Evolutionary conservation across 2,113 vertebrate genomes (phyloP), one percentile per base, ranked within the genome.

Genomic region (Campylomormyrus tamandua): DNA sequence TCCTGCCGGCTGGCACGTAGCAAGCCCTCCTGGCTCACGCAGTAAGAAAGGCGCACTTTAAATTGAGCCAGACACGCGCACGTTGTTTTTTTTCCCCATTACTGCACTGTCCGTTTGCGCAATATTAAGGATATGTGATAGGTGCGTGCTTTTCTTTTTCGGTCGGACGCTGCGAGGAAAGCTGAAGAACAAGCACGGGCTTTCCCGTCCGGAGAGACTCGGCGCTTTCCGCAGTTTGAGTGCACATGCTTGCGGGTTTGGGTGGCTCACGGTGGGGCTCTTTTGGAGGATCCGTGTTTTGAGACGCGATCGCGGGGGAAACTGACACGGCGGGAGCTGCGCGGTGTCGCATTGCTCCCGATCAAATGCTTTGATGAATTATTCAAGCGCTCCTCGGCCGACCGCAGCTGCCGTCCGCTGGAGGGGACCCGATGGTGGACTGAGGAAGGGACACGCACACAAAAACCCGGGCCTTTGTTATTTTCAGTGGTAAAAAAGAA

Each of bases 341-440:
- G 92, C 83, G 83, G 83, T 84, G 87, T 88, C 87, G 74, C 77
- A 39, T 90, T 88, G 83, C 88, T 85, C 83, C 90, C 66, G 77
- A 85, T 89, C 88, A 91, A 88, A 52, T 90, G 89, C 88, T 91
- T 91, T 88, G 85, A 90, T 92, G 91, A 91, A 92, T 92, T 91
- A 92, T 93, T 93, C 77, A 91, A 89, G 89, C 74, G 66, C 90
- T 70, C 52, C 35, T 83, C 3, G 53, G 87, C 42, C 52, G 56
- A 58, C 90, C 39, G 49, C 66, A 13, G 89, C 27, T 35, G 56
- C 39, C 48, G 77, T 24, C 31, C 83, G 27, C 39, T 11, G 86
- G 77, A 96, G 91, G 95, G 94, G 95, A 96, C 95, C 95, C 93
- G 91, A 92, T 91, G 92, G 90, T 92, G 89, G 91, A 91, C 90